phyloP scores from a whole-genome alignment of 2,797 vertebrate genomes.

The Lophotriccus pileatus region DNA sequence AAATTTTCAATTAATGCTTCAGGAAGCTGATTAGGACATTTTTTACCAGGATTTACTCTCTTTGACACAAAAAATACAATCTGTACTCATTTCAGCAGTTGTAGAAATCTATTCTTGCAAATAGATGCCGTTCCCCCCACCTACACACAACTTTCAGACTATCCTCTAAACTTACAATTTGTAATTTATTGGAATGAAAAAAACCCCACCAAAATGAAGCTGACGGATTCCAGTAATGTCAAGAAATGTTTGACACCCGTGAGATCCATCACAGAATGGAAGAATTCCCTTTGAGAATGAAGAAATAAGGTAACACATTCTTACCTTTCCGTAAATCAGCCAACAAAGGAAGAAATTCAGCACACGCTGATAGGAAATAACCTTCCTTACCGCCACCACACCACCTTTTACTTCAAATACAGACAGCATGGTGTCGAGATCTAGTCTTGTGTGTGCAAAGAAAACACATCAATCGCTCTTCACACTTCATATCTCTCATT shows the following conservation, averaged over 20 bases:
- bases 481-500: background rate
- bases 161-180: background rate
- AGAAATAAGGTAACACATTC: background rate
- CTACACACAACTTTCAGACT: background rate
- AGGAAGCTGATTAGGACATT: background rate
- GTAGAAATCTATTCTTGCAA: background rate
- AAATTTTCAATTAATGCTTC: background rate
- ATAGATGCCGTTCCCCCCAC: background rate
- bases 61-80: background rate
- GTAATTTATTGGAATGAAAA: background rate
- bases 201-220: background rate
- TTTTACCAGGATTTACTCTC: background rate
- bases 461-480: background rate
- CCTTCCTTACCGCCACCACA: background rate
- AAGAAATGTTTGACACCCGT: background rate
- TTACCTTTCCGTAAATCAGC: background rate
- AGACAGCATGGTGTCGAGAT: background rate
- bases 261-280: background rate
- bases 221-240: background rate
- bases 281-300: background rate
- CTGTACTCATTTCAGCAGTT: background rate
- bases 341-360: background rate
- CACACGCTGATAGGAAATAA: background rate
- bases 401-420: background rate
- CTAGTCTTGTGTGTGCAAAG: background rate